phyloP scores from a whole-genome alignment of 2,888 invertebrate species.

The Onthophagus sagittarius region DNA sequence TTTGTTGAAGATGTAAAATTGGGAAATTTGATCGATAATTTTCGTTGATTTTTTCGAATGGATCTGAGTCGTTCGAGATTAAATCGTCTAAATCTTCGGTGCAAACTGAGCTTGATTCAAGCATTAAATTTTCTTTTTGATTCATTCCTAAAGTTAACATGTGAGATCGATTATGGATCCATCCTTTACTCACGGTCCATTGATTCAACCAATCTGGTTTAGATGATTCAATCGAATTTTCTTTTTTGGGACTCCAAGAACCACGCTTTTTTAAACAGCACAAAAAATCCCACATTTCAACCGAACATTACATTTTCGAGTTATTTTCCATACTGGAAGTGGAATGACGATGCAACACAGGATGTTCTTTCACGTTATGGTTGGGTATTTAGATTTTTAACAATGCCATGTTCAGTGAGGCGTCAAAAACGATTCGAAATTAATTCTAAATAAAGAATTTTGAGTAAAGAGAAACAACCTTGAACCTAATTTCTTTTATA shows the following conservation, averaged over 20 bases:
- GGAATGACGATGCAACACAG: neutral
- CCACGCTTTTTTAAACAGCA: slow-evolving; percentile 41
- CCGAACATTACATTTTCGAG: neutral
- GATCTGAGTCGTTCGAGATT: slow-evolving; percentile 33
- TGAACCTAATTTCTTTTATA: neutral
- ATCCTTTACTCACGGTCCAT: slow-evolving; percentile 50
- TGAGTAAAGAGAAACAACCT: neutral
- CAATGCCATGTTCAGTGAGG: neutral
- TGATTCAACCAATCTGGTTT: slow-evolving; percentile 48
- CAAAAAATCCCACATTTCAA: slow-evolving; percentile 38
- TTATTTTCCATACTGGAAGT: neutral
- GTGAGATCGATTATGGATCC: slow-evolving; percentile 47
- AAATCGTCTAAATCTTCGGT: slow-evolving; percentile 43
- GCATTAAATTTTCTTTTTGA: slow-evolving; percentile 18
- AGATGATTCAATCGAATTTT: neutral
- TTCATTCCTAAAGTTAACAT: slow-evolving; percentile 36
- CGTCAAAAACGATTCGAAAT: neutral
- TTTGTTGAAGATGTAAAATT: slow-evolving; percentile 18
- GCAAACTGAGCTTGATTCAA: slow-evolving; percentile 38
- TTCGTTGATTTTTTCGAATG: slow-evolving; percentile 23
- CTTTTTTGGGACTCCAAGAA: slow-evolving; percentile 39
- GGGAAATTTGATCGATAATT: slow-evolving; percentile 45
- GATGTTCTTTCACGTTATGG: neutral
- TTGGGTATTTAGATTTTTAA: neutral
- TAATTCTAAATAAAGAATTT: neutral